These are phyloP conservation scores for Xyrauchen texanus DNA, from an alignment of 2,113 vertebrate species.

Conservation along the genomic window DNA sequence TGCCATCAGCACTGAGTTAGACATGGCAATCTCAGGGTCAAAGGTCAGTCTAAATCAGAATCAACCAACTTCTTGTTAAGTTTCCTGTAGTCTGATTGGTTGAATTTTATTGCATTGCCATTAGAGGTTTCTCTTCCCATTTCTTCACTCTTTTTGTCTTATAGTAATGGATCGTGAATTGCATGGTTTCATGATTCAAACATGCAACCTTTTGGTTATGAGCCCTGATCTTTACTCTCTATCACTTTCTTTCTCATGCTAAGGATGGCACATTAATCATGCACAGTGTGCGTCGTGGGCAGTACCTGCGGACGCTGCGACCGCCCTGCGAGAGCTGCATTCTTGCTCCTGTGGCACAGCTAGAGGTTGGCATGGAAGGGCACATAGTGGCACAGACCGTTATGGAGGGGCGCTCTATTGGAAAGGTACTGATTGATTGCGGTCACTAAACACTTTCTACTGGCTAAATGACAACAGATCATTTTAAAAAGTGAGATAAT, in stretches of 20 bases:
- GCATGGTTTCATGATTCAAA: too few species aligned
- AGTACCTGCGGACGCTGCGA: slow-evolving; percentile 83
- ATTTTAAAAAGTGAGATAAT: too few species aligned
- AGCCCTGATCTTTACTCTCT: too few species aligned
- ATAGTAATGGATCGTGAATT: too few species aligned
- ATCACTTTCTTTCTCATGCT: background rate
- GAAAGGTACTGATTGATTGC: slow-evolving; percentile 66
- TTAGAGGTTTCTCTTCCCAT: too few species aligned
- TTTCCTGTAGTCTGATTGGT: too few species aligned
- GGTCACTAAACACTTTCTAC: too few species aligned
- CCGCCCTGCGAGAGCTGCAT: slow-evolving; percentile 74
- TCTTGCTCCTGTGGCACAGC: slow-evolving; percentile 71
- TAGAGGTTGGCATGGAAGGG: slow-evolving; percentile 88
- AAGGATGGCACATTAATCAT: slow-evolving; percentile 92
- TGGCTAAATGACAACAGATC: too few species aligned
- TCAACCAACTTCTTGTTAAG: too few species aligned
- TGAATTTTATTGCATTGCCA: too few species aligned
- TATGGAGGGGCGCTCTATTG: slow-evolving; percentile 62
- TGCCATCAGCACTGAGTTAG: slow-evolving; percentile 94
- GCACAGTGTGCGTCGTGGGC: slow-evolving; percentile 88
- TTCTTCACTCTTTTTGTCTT: too few species aligned
- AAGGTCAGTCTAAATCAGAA: slow-evolving; percentile 76
- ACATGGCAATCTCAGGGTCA: slow-evolving; percentile 94
- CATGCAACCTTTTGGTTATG: too few species aligned
- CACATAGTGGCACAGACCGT: slow-evolving; percentile 87